phyloP scores from a whole-genome alignment of 2,797 vertebrate species.

The Acipenser ruthenus region DNA sequence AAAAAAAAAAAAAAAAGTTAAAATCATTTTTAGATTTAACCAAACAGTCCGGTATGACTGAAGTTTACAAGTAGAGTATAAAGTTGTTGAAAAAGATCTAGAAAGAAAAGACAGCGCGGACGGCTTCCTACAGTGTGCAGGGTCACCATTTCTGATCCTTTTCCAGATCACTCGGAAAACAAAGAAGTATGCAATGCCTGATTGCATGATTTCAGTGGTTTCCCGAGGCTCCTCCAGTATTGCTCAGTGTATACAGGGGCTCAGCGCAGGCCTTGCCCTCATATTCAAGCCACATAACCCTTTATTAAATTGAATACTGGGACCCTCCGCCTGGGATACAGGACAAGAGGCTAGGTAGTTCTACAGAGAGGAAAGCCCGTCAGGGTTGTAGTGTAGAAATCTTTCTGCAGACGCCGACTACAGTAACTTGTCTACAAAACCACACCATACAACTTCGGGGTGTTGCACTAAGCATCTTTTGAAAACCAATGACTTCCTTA shows the following conservation, averaged over 20 bases:
- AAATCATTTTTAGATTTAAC: constrained; percentile 29
- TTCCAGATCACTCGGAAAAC: background rate
- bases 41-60: constrained; percentile 34
- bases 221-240: constrained; percentile 48
- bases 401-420: background rate
- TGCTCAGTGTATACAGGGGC: constrained; percentile 48
- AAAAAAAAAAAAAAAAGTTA: constrained; percentile 24
- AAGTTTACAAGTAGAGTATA: constrained; percentile 51
- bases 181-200: constrained; percentile 51
- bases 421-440: background rate
- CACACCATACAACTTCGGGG: background rate
- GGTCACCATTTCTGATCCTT: background rate
- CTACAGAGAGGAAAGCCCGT: constrained; percentile 11
- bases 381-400: background rate
- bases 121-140: constrained; percentile 17
- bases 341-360: constrained; percentile 30
- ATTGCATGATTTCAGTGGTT: constrained; percentile 49
- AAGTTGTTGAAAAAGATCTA: constrained; percentile 32
- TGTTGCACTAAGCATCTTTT: too few species aligned
- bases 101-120: constrained; percentile 40
- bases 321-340: constrained; percentile 23
- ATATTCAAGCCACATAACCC: constrained; percentile 21
- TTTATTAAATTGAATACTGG: constrained; percentile 16
- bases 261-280: constrained; percentile 11
- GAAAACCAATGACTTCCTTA: background rate